A percentile compares a stretch with the other conserved stretches of the same genome.
Evolutionary conservation across 2,888 invertebrate species (phyloP).

Genomic region (Melitaea athalia): DNA sequence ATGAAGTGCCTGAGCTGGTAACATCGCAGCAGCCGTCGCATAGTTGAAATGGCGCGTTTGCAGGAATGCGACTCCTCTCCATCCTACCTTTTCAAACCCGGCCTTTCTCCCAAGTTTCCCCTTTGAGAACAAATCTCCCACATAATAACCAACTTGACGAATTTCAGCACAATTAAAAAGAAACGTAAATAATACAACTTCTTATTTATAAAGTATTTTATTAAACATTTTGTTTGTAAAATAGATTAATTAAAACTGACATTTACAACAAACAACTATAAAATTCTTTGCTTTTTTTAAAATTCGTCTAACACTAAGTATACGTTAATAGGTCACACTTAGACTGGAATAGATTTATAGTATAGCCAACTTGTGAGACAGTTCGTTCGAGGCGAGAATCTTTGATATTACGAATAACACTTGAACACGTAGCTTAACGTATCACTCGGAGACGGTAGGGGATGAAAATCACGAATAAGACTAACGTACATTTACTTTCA

Average conservation of each 20-base stretch:
- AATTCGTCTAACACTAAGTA: constrained; percentile 70
- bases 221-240: constrained; percentile 81
- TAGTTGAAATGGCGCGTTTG: constrained; percentile 55
- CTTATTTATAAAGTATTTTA: constrained; percentile 79
- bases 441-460: constrained; percentile 68
- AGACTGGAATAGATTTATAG: constrained; percentile 26
- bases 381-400: constrained; percentile 36
- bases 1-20: constrained; percentile 23
- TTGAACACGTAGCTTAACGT: constrained; percentile 71
- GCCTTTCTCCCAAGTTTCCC: constrained; percentile 49
- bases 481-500: constrained; percentile 54
- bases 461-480: constrained; percentile 48
- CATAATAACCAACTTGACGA: constrained; percentile 34
- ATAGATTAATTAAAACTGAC: constrained; percentile 81
- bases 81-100: constrained; percentile 52
- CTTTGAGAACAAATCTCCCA: constrained; percentile 44
- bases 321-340: constrained; percentile 60
- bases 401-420: constrained; percentile 53
- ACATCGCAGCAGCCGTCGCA: constrained; percentile 47
- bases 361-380: constrained; percentile 24
- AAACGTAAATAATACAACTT: constrained; percentile 50
- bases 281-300: constrained; percentile 73
- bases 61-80: constrained; percentile 55
- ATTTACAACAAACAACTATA: constrained; percentile 82
- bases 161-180: constrained; percentile 11